Evolutionary conservation across 2,888 invertebrate species (phyloP).

Genomic region (Sinhomidia bicolor): DNA sequence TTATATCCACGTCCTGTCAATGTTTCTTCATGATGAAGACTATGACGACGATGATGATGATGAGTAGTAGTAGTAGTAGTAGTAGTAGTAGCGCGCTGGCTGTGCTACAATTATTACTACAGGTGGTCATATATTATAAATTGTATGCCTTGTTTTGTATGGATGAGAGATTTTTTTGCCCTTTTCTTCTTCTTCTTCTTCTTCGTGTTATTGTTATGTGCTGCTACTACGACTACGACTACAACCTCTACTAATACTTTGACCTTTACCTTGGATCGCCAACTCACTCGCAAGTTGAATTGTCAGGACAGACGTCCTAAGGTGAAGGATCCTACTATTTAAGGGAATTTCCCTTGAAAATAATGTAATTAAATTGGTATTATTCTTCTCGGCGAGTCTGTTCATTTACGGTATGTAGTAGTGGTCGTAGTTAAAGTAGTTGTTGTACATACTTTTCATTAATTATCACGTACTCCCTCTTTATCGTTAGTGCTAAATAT

Average conservation of each 20-base stretch:
- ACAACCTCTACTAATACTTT: neutral
- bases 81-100: too few relatives aligned
- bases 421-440: neutral
- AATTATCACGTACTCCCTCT: neutral
- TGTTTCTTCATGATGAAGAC: constrained; percentile 10
- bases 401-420: neutral
- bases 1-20: neutral
- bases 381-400: constrained; percentile 26
- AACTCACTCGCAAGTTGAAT: constrained; percentile 40
- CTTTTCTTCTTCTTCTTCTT: neutral
- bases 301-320: constrained; percentile 68
- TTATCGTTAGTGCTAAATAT: too few relatives aligned
- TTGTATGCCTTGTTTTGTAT: neutral
- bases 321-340: constrained; percentile 70
- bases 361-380: constrained; percentile 43
- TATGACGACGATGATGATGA: too few relatives aligned
- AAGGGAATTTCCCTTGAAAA: constrained; percentile 64
- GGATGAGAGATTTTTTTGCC: neutral
- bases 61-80: neutral
- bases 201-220: too few relatives aligned
- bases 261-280: constrained; percentile 71
- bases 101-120: neutral
- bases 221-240: too few relatives aligned
- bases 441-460: neutral
- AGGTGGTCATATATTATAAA: neutral